phyloP scores from a whole-genome alignment of 1,140 invertebrate genomes.

The Maniola jurtina region DNA sequence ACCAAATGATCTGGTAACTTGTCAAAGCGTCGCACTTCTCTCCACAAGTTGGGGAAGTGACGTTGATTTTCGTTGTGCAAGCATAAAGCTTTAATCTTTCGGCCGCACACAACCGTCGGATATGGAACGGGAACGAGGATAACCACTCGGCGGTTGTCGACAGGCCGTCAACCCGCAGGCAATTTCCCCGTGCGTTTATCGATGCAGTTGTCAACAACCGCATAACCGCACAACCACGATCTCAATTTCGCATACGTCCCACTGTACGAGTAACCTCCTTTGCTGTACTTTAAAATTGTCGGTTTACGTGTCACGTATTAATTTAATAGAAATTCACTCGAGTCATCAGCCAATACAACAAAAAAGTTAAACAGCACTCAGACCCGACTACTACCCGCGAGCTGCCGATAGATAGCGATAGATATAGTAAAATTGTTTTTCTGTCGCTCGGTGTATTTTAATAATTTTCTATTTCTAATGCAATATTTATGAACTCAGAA shows the following conservation, averaged over 20 bases:
- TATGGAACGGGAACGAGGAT: constrained; percentile 20
- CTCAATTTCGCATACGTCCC: not conserved
- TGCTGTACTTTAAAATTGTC: not conserved
- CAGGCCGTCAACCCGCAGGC: constrained; percentile 18
- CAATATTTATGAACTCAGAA: too few species aligned
- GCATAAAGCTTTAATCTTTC: constrained; percentile 38
- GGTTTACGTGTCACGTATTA: too few species aligned
- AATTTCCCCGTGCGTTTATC: constrained; percentile 6
- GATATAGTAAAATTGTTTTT: too few species aligned
- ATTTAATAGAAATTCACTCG: too few species aligned
- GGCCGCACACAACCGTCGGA: constrained; percentile 18
- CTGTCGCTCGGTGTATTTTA: too few species aligned
- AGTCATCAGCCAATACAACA: too few species aligned
- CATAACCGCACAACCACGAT: not conserved
- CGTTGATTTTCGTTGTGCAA: constrained; percentile 12
- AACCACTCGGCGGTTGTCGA: constrained; percentile 21
- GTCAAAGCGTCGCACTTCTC: not conserved
- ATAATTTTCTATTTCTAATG: too few species aligned
- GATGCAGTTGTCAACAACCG: constrained; percentile 1
- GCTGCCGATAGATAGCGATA: too few species aligned
- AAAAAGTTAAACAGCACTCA: too few species aligned
- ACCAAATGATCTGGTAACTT: not conserved
- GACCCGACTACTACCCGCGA: too few species aligned
- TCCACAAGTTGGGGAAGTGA: not conserved
- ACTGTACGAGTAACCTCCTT: not conserved